These are phyloP conservation scores for Fulica atra DNA, from an alignment of 2,113 vertebrate genomes.

Conservation along the genomic window DNA sequence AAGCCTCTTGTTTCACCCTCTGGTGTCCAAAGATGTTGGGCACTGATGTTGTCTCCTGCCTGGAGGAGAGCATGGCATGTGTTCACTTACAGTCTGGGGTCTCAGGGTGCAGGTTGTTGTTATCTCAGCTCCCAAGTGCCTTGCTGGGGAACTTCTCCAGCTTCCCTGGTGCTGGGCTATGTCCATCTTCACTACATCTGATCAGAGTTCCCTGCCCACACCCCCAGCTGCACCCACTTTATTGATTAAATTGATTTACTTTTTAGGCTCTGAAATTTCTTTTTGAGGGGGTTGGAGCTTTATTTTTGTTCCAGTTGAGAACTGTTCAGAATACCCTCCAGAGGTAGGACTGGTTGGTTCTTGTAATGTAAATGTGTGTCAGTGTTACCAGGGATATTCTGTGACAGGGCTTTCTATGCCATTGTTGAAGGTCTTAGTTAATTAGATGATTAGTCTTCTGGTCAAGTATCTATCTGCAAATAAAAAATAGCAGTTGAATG, in stretches of 20 bases:
- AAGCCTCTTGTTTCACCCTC: background rate
- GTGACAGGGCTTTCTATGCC: background rate
- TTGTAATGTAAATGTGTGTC: background rate
- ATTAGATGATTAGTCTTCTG: conserved; percentile 59
- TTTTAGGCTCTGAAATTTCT: background rate
- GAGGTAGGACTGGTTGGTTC: background rate
- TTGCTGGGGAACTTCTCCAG: background rate
- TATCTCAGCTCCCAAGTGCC: background rate
- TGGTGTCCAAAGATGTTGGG: background rate
- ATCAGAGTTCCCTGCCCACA: background rate
- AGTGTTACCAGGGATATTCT: conserved; percentile 4
- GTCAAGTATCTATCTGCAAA: conserved; percentile 57
- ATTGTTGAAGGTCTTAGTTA: conserved; percentile 46
- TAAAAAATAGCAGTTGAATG: conserved; percentile 44
- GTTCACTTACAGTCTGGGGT: background rate
- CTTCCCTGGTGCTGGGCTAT: background rate
- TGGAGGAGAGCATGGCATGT: background rate
- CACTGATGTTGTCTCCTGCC: background rate
- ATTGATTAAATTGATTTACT: background rate
- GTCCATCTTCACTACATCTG: background rate
- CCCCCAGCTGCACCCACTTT: background rate
- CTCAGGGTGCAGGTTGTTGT: background rate
- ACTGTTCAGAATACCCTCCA: background rate
- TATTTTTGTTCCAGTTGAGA: background rate
- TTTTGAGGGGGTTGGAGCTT: background rate